Percentiles rank a stretch among this genome's conserved stretches.
Conservation (phyloP, 2,888 invertebrate species). For the Neocrepidodera transversa region DNA sequence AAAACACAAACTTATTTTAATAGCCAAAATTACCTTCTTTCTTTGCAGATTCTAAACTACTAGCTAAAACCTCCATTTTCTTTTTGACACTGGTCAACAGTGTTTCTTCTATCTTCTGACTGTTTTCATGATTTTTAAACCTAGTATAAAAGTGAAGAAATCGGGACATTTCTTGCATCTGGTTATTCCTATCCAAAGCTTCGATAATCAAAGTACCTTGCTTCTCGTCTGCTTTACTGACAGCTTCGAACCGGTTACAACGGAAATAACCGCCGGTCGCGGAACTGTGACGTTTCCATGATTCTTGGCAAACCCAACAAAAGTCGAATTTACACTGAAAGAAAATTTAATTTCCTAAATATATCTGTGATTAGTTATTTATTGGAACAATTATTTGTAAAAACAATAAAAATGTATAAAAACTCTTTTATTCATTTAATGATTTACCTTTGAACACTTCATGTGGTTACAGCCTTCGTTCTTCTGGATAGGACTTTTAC, state of each 20-base stretch:
- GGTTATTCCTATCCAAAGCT: constrained; percentile 65
- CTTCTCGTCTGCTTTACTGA: constrained; percentile 68
- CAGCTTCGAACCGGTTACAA: constrained; percentile 67
- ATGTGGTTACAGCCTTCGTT: constrained; percentile 78
- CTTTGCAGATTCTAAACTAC: constrained; percentile 59
- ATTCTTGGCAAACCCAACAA: constrained; percentile 76
- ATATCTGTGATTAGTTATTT: too few species aligned
- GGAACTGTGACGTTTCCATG: constrained; percentile 74
- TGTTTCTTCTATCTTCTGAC: constrained; percentile 69
- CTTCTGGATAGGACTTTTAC: constrained; percentile 74
- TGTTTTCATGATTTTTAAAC: constrained; percentile 71
- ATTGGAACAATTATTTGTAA: too few species aligned
- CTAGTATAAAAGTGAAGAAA: constrained; percentile 72
- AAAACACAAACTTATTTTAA: too few species aligned
- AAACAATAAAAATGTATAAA: too few species aligned
- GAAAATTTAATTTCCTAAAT: too few species aligned
- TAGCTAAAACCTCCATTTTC: constrained; percentile 69
- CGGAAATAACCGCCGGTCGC: constrained; percentile 75
- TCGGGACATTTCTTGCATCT: constrained; percentile 69
- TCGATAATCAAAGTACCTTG: constrained; percentile 66
- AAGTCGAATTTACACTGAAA: constrained; percentile 74
- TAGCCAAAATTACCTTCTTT: constrained; percentile 59
- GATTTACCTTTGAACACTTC: constrained; percentile 71
- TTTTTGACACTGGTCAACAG: constrained; percentile 65
- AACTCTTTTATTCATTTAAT: too few species aligned